phyloP scores from a whole-genome alignment of 1,140 invertebrate genomes.

The Choristoneura fumiferana region DNA sequence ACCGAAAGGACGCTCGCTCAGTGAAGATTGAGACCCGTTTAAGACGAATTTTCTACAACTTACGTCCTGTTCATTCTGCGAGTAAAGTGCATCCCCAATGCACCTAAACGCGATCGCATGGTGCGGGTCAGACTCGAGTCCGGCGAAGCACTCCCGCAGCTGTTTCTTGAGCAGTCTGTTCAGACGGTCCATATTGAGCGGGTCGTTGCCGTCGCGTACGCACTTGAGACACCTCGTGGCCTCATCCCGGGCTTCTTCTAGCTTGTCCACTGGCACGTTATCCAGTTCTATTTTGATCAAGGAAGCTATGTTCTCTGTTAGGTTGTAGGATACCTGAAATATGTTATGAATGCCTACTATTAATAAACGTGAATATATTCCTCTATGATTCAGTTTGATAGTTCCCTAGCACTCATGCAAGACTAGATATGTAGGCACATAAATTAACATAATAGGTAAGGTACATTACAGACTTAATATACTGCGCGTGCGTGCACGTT shows the following conservation, averaged over 20 bases:
- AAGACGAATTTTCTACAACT: too few species aligned
- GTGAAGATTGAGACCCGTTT: too few species aligned
- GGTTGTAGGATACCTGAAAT: slow-evolving; percentile 83
- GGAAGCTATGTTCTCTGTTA: slow-evolving; percentile 86
- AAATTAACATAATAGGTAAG: too few species aligned
- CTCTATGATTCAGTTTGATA: too few species aligned
- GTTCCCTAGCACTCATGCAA: too few species aligned
- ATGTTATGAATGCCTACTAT: too few species aligned
- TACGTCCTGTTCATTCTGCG: slow-evolving; percentile 86
- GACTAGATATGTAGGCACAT: too few species aligned
- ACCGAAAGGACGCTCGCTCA: too few species aligned
- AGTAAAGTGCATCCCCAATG: slow-evolving; percentile 91
- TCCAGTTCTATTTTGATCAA: slow-evolving; percentile 86
- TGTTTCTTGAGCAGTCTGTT: slow-evolving; percentile 85
- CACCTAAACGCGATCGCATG: slow-evolving; percentile 86
- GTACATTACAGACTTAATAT: too few species aligned
- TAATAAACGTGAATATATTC: not conserved
- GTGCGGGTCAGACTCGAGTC: slow-evolving; percentile 88
- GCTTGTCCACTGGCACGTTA: slow-evolving; percentile 86
- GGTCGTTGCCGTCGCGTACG: slow-evolving; percentile 71
- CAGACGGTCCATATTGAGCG: slow-evolving; percentile 88
- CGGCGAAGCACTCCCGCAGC: slow-evolving; percentile 85
- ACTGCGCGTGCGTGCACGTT: too few species aligned
- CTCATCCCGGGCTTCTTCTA: slow-evolving; percentile 81
- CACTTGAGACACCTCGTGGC: slow-evolving; percentile 79